These are phyloP conservation scores for Crepidodera aurea DNA, from an alignment of 2,888 invertebrate genomes.

Conservation along the genomic window DNA sequence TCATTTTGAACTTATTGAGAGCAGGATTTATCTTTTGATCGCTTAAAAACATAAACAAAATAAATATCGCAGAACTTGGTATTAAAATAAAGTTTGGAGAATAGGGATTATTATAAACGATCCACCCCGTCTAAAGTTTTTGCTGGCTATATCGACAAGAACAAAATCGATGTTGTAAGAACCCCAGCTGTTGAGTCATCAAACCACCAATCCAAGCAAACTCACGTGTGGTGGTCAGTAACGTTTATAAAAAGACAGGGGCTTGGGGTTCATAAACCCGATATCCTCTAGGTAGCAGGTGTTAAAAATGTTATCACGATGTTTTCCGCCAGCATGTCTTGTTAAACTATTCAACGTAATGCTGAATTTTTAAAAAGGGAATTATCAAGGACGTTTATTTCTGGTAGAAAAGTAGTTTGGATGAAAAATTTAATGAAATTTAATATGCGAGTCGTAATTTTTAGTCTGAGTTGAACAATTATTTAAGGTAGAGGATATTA, in stretches of 20 bases:
- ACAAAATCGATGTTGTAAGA: not conserved
- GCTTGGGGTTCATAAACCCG: not conserved
- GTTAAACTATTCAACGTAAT: not conserved
- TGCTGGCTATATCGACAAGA: not conserved
- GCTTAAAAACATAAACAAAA: too few species aligned
- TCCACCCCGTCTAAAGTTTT: too few species aligned
- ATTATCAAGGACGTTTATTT: not conserved
- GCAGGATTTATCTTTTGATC: too few species aligned
- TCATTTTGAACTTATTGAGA: too few species aligned
- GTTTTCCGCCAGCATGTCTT: not conserved
- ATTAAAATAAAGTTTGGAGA: too few species aligned
- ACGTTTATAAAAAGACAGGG: not conserved
- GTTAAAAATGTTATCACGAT: not conserved
- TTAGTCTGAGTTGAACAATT: too few species aligned
- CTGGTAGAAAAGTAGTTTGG: too few species aligned
- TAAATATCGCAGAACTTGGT: too few species aligned
- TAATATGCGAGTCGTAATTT: too few species aligned
- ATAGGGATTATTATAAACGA: too few species aligned
- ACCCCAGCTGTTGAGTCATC: conserved; percentile 5
- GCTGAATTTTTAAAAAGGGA: not conserved
- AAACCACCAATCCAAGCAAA: not conserved
- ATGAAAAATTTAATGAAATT: too few species aligned
- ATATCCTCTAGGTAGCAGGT: not conserved
- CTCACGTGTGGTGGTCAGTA: not conserved
- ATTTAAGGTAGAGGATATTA: too few species aligned